These are phyloP conservation scores for Labroides dimidiatus DNA, from an alignment of 2,797 vertebrate genomes.

Conservation along the genomic window DNA sequence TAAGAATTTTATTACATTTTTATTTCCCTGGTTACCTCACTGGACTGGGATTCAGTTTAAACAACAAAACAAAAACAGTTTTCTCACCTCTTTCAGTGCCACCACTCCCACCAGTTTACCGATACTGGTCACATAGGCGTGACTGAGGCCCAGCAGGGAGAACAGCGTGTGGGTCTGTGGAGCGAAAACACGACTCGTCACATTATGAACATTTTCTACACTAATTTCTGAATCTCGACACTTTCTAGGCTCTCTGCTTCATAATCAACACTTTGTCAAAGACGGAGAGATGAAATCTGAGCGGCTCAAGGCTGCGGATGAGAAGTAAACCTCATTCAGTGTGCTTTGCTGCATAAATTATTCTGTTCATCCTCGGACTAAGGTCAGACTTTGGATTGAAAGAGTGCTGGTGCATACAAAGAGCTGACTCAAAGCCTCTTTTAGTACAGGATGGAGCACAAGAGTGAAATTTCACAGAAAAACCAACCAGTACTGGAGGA, in stretches of 20 bases:
- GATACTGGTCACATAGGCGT: conserved; percentile 94
- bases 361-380: conserved; percentile 2
- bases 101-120: conserved; percentile 94
- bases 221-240: conserved; percentile 4
- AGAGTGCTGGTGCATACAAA: too few species aligned
- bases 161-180: conserved; percentile 93
- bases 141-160: conserved; percentile 93
- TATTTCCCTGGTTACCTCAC: too few species aligned
- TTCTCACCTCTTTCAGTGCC: conserved; percentile 92
- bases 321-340: conserved; percentile 18
- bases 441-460: conserved; percentile 34
- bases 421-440: conserved; percentile 7
- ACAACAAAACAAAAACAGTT: neutral
- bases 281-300: conserved; percentile 7
- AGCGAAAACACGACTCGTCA: conserved; percentile 42
- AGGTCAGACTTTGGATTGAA: conserved; percentile 28
- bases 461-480: conserved; percentile 32
- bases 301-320: neutral
- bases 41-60: too few species aligned
- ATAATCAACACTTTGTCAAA: conserved; percentile 14
- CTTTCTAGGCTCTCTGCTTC: conserved; percentile 9
- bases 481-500: neutral
- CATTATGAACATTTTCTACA: neutral
- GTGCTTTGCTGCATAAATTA: conserved; percentile 17
- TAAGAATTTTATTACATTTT: neutral